A percentile compares a stretch with the other conserved stretches of the same genome.
Evolutionary conservation across 1,140 invertebrate species (phyloP).

Genomic region (Penaeus vannamei): DNA sequence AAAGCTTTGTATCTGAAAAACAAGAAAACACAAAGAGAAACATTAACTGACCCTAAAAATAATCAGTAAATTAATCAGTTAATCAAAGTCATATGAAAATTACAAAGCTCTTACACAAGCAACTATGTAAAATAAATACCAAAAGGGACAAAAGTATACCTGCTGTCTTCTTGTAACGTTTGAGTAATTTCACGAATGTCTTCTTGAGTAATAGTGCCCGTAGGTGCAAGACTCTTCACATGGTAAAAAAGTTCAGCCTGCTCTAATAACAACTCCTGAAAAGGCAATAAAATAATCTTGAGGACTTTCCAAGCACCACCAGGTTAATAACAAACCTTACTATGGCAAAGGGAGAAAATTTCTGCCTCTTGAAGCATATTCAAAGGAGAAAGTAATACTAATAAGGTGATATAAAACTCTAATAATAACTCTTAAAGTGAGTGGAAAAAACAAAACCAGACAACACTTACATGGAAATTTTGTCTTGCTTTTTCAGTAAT

Average conservation of each 20-base stretch:
- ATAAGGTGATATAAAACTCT: too few species aligned
- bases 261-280: constrained; percentile 90
- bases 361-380: too few species aligned
- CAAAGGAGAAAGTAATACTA: too few species aligned
- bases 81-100: not conserved
- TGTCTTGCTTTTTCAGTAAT: constrained; percentile 92
- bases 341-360: too few species aligned
- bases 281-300: constrained; percentile 60
- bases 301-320: too few species aligned
- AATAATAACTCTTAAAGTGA: too few species aligned
- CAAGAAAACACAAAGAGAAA: constrained; percentile 3
- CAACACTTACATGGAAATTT: constrained; percentile 83
- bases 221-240: constrained; percentile 90
- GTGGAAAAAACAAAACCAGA: not conserved
- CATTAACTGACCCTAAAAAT: not conserved
- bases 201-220: constrained; percentile 92
- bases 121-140: not conserved
- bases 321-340: too few species aligned
- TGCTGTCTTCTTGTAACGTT: constrained; percentile 90
- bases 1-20: constrained; percentile 87
- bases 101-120: not conserved
- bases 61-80: not conserved
- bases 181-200: constrained; percentile 95
- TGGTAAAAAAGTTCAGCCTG: constrained; percentile 96
- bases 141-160: constrained; percentile 73